Base-by-base conservation (phyloP, 2,797 vertebrate species). In the Argyrosomus regius region DNA sequence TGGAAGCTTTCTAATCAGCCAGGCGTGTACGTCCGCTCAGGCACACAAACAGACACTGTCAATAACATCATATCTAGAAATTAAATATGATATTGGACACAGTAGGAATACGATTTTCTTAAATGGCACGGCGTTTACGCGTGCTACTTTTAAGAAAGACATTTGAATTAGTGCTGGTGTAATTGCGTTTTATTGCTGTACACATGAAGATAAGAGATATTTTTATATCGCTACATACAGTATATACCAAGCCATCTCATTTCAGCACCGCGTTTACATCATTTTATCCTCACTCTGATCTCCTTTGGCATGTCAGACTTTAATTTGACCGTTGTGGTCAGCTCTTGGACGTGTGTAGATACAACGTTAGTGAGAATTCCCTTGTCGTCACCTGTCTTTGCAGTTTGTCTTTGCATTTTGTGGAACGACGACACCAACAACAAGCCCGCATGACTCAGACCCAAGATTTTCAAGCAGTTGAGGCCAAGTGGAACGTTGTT, bases 401-500 rank as follows among this genome's bases (percentile, higher is more conserved):
- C 78, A 70, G 78, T 87, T 82, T 85, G 76, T 77, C 82, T 91
- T 77, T 75, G 68, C 80, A 65, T 24, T 67, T 70, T 70, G 65
- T 31, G 78, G 78, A 81, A 72, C 18, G 50, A 77, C 76, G 66
- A 88, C 85, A 87, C 77, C 82, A 63, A 39, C 35, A 39, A 78
- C 85, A 61, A 85, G 75, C 72, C 67, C 5, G 50, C 31, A 26
- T 82, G 89, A 92, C 79, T 88, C 89, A 91, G 87, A 81, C 83
- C 74, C 48, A 68, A 90, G 81, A 89, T 88, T 89, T 90, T 81
- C 81, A 76, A 63, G 61, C 58, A 54, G 77, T 70, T 56, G 77
- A 87, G 87, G 90, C 91, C 88, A 87, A 93, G 91, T 81, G 72
- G 85, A 91, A 78, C 85, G 49, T 81, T 93, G 91, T 94, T 93